Conservation (phyloP, 2,888 invertebrate genomes). For the Cyclophora punctaria region DNA sequence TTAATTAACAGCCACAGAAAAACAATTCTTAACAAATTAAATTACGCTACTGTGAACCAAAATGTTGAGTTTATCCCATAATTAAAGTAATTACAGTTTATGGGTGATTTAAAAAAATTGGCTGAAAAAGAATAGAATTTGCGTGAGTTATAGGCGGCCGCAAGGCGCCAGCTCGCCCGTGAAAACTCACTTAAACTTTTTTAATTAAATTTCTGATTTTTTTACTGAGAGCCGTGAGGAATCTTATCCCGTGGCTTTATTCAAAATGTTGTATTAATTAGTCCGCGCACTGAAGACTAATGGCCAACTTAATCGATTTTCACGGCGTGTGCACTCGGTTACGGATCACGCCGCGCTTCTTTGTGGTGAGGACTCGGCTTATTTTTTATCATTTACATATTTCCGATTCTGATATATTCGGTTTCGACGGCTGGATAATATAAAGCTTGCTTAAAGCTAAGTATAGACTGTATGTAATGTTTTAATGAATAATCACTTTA, state of each 20-base stretch:
- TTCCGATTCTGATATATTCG: too few species aligned
- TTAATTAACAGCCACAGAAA: background rate
- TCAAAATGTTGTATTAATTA: slow-evolving; percentile 71
- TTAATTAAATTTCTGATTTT: slow-evolving; percentile 73
- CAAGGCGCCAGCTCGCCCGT: slow-evolving; percentile 57
- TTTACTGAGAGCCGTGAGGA: slow-evolving; percentile 44
- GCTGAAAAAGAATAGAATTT: slow-evolving; percentile 53
- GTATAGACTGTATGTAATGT: too few species aligned
- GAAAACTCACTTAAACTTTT: slow-evolving; percentile 74
- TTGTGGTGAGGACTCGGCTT: slow-evolving; percentile 9
- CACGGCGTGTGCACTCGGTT: slow-evolving; percentile 35
- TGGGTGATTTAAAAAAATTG: slow-evolving; percentile 36
- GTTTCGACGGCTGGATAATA: too few species aligned
- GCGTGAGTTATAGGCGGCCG: slow-evolving; percentile 58
- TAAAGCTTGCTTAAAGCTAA: too few species aligned
- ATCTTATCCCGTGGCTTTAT: slow-evolving; percentile 58
- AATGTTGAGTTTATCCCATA: background rate
- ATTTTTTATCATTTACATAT: too few species aligned
- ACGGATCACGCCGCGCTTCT: slow-evolving; percentile 21
- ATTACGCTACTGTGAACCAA: background rate
- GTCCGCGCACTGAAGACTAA: slow-evolving; percentile 53
- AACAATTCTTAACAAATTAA: too few species aligned
- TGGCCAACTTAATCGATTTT: slow-evolving; percentile 57
- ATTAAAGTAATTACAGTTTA: slow-evolving; percentile 19
- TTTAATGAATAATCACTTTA: too few species aligned